These are phyloP conservation scores for Axinella damicornis DNA, from an alignment of 37 sponge, comb jelly and placozoan species.

Conservation along the genomic window DNA sequence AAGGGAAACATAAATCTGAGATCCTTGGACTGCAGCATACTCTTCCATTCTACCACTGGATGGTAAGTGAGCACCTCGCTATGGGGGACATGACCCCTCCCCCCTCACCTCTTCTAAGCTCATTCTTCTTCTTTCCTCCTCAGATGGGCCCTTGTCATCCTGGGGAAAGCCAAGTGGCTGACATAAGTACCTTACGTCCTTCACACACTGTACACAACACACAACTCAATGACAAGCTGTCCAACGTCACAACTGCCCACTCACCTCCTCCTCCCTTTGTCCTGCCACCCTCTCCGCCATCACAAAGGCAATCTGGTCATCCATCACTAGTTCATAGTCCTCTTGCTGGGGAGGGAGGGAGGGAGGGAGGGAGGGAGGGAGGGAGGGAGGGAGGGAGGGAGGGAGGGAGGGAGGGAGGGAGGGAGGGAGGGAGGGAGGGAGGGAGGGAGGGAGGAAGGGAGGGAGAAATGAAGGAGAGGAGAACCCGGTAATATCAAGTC, in stretches of 20 bases:
- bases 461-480: too few relatives aligned
- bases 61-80: neutral
- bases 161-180: neutral
- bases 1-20: neutral
- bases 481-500: too few relatives aligned
- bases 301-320: conserved; percentile 91
- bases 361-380: neutral
- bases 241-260: too few relatives aligned
- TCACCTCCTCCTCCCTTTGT: conserved; percentile 6
- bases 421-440: too few relatives aligned
- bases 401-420: too few relatives aligned
- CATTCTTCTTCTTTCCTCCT: conserved; percentile 76
- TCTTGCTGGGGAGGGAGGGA: conserved; percentile 54
- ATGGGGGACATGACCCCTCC: neutral
- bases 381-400: too few relatives aligned
- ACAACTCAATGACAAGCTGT: too few relatives aligned
- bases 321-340: conserved; percentile 95
- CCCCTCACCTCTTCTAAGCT: conserved; percentile 70
- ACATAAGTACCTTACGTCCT: neutral
- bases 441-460: too few relatives aligned
- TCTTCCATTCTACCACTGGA: neutral
- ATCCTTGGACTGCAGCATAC: neutral
- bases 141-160: conserved; percentile 45
- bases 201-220: too few relatives aligned
- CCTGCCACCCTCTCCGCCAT: conserved; percentile 87